These are phyloP conservation scores for Scopus umbretta DNA, from an alignment of 2,113 vertebrate genomes.

Conservation along the genomic window DNA sequence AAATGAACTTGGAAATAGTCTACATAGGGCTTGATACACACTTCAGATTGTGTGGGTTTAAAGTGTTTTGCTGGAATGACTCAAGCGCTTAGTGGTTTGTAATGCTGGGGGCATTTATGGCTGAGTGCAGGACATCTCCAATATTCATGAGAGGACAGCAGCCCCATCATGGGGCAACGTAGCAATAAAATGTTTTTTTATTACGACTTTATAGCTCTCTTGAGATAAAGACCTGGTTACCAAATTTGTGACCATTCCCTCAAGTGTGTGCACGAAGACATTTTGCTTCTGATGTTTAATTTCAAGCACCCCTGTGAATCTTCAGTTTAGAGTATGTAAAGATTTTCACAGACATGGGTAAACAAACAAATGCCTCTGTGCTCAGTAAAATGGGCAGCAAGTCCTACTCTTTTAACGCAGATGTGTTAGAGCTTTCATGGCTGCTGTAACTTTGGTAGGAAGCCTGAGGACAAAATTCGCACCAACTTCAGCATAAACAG, in stretches of 20 bases:
- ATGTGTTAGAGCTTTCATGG: neutral
- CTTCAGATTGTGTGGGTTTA: neutral
- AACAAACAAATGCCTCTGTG: neutral
- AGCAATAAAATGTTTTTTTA: constrained; percentile 9
- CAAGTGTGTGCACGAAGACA: neutral
- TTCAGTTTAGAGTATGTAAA: neutral
- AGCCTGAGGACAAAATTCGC: neutral
- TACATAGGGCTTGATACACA: neutral
- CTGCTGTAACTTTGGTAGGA: neutral
- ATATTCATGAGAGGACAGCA: constrained; percentile 23
- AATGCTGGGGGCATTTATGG: neutral
- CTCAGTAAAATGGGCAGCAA: neutral
- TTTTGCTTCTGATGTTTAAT: constrained; percentile 5
- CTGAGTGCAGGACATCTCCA: constrained; percentile 6
- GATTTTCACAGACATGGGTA: neutral
- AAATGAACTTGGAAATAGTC: neutral
- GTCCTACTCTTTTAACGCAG: neutral
- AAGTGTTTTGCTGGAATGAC: constrained; percentile 21
- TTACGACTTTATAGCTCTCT: neutral
- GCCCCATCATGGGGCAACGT: neutral
- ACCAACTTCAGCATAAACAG: neutral
- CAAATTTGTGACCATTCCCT: neutral
- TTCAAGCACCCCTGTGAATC: neutral
- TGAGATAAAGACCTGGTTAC: neutral
- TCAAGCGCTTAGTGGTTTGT: neutral